These are phyloP conservation scores for Chloroclysta siterata DNA, from an alignment of 2,888 invertebrate genomes.

Conservation along the genomic window DNA sequence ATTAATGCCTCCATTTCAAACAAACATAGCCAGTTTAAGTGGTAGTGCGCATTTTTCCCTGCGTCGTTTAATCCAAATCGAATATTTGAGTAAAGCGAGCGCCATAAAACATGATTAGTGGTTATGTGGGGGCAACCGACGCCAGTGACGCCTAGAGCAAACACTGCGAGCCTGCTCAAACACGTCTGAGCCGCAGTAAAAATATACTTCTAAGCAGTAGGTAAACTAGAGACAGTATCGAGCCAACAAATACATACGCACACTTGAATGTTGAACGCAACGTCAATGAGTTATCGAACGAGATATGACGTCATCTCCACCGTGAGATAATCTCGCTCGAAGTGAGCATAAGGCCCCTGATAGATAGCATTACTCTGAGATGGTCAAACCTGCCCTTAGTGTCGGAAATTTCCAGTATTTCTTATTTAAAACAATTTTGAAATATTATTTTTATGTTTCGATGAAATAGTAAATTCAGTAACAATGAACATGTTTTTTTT, in stretches of 20 bases:
- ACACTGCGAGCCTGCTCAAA: constrained; percentile 69
- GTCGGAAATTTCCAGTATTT: too few species aligned
- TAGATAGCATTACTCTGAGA: neutral
- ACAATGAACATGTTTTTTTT: too few species aligned
- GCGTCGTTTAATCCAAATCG: constrained; percentile 72
- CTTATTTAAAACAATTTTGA: neutral
- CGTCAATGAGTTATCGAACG: too few species aligned
- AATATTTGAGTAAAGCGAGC: constrained; percentile 67
- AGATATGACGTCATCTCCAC: too few species aligned
- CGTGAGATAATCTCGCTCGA: too few species aligned
- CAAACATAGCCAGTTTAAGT: constrained; percentile 30
- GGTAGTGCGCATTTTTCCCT: constrained; percentile 51
- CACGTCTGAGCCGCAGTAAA: constrained; percentile 41
- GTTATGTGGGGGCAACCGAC: constrained; percentile 60
- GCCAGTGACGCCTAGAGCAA: constrained; percentile 65
- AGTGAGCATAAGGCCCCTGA: too few species aligned
- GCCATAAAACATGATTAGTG: constrained; percentile 82
- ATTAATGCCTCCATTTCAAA: constrained; percentile 28
- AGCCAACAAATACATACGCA: neutral
- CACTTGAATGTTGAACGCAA: too few species aligned
- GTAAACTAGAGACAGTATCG: constrained; percentile 4
- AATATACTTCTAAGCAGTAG: constrained; percentile 10
- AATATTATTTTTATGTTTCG: too few species aligned
- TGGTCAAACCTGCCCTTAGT: too few species aligned
- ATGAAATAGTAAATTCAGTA: too few species aligned